Percentiles rank a stretch among this genome's conserved stretches.
Evolutionary conservation across 2,797 vertebrate genomes (phyloP).

Genomic region (Carcharodon carcharias): DNA sequence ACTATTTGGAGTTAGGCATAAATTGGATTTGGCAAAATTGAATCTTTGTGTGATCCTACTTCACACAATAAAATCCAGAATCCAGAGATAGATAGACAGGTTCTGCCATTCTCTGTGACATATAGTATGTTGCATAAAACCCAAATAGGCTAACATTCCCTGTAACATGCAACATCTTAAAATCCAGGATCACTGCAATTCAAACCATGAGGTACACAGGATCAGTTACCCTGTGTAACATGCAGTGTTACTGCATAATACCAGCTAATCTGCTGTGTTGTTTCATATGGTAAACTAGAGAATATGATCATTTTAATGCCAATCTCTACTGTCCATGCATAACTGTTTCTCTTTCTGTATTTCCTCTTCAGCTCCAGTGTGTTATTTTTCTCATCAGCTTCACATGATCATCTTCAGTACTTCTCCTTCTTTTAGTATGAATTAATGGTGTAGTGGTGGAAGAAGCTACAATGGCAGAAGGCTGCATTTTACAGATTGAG

Average conservation of each 20-base stretch:
- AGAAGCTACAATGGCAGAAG: background rate
- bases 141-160: background rate
- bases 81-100: background rate
- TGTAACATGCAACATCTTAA: background rate
- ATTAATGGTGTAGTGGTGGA: background rate
- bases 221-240: background rate
- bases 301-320: background rate
- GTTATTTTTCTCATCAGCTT: background rate
- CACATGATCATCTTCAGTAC: background rate
- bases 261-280: background rate
- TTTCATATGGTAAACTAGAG: background rate
- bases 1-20: background rate
- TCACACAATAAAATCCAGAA: background rate
- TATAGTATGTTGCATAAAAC: background rate
- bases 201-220: background rate
- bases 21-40: background rate
- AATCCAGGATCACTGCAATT: background rate
- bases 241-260: background rate
- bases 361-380: background rate
- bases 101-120: background rate
- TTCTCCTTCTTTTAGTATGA: background rate
- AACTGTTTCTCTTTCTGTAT: background rate
- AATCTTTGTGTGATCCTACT: background rate
- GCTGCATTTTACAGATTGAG: background rate
- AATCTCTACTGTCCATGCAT: background rate